Evolutionary conservation across 2,113 vertebrate genomes (phyloP).

Genomic region (Apistogramma diplotaenia): DNA sequence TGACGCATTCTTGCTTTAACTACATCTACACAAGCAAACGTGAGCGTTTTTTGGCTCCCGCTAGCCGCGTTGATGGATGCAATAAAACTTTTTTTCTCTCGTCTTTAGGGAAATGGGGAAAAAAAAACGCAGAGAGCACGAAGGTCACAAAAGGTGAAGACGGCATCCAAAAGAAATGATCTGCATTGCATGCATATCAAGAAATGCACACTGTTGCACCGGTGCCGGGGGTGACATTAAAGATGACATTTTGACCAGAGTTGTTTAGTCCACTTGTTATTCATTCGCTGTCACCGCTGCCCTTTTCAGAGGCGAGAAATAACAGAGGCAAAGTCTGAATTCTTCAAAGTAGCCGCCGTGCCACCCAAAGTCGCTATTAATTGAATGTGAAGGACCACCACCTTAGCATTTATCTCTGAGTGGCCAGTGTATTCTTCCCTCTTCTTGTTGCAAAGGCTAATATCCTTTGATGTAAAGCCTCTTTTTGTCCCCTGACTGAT

Average conservation of each 20-base stretch:
- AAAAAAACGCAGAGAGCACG: neutral
- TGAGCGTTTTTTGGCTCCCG: neutral
- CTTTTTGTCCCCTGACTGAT: constrained; percentile 42
- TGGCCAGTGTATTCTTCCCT: constrained; percentile 19
- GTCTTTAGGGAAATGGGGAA: neutral
- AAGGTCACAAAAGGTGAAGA: constrained; percentile 36
- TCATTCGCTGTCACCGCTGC: constrained; percentile 29
- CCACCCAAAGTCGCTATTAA: constrained; percentile 65
- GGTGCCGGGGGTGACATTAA: constrained; percentile 36
- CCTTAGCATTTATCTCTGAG: constrained; percentile 47
- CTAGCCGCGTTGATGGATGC: neutral
- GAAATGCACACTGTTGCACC: neutral
- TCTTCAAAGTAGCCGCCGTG: constrained; percentile 35
- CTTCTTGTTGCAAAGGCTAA: constrained; percentile 36
- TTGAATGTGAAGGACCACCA: constrained; percentile 65
- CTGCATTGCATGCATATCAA: constrained; percentile 7
- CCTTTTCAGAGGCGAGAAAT: constrained; percentile 50
- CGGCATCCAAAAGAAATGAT: neutral
- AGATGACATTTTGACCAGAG: constrained; percentile 59
- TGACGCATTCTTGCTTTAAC: constrained; percentile 15
- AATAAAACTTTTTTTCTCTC: neutral
- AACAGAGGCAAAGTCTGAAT: constrained; percentile 7
- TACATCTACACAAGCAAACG: neutral
- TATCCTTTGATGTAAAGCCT: constrained; percentile 44
- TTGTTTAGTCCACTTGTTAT: constrained; percentile 36